Percentiles rank a stretch among this genome's conserved stretches.
These are phyloP conservation scores for Chaetophractus vellerosus DNA, from an alignment of 2,797 vertebrate species.

Conservation along the genomic window DNA sequence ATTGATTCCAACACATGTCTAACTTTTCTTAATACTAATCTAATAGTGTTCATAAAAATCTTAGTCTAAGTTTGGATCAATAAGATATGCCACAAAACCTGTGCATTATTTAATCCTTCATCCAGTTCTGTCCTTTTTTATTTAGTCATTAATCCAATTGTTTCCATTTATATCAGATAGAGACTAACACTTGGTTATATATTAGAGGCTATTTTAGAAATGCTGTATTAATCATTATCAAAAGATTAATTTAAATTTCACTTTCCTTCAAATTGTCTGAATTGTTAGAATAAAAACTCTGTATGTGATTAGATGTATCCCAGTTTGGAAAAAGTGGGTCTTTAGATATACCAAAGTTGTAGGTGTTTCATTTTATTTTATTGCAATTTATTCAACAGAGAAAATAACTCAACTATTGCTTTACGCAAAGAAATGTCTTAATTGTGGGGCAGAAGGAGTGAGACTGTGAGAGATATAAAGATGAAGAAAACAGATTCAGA, in stretches of 20 bases:
- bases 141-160: background rate
- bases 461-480: background rate
- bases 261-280: slow-evolving; percentile 6
- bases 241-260: slow-evolving; percentile 28
- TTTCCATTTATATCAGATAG: background rate
- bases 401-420: background rate
- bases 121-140: background rate
- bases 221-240: slow-evolving; percentile 37
- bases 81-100: background rate
- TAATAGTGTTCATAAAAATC: background rate
- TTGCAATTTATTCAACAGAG: slow-evolving; percentile 31
- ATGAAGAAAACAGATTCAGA: slow-evolving; percentile 2
- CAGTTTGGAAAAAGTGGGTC: background rate
- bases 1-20: background rate
- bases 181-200: background rate
- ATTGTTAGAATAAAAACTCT: slow-evolving; percentile 53
- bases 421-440: slow-evolving; percentile 26
- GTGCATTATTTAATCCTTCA: slow-evolving; percentile 6
- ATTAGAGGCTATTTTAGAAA: slow-evolving; percentile 21
- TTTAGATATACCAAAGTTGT: background rate
- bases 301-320: background rate
- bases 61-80: background rate
- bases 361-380: background rate
- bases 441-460: background rate
- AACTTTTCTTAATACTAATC: background rate